These are phyloP conservation scores for Phrynocephalus vlangalii DNA, from an alignment of 2,797 vertebrate species.

Conservation along the genomic window DNA sequence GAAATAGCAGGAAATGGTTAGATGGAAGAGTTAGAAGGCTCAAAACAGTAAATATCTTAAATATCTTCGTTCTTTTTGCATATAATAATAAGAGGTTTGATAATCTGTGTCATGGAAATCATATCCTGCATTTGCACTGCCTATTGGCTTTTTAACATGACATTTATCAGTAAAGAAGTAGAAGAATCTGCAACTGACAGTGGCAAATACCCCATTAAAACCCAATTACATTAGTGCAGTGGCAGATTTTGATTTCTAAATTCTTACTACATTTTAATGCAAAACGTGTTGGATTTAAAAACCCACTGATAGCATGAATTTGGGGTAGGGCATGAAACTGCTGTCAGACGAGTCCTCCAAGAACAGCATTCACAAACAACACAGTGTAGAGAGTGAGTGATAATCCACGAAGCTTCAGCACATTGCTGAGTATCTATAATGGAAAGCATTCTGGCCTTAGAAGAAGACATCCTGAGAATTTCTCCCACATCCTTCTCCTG, in stretches of 20 bases:
- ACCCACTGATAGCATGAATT: background rate
- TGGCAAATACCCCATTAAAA: slow-evolving; percentile 6
- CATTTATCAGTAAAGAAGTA: background rate
- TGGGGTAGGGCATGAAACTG: background rate
- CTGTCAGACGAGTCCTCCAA: background rate
- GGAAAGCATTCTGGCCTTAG: background rate
- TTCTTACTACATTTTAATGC: background rate
- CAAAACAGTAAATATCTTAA: slow-evolving; percentile 22
- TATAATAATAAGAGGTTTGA: background rate
- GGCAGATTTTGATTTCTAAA: background rate
- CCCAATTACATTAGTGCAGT: background rate
- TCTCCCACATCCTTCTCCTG: background rate
- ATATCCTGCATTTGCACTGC: background rate
- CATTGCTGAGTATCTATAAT: background rate
- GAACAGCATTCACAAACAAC: background rate
- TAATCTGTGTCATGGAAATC: slow-evolving; percentile 19
- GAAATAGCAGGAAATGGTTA: slow-evolving; percentile 16
- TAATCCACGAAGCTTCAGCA: too few species aligned
- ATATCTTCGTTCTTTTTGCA: background rate
- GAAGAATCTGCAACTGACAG: background rate
- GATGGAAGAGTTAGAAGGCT: slow-evolving; percentile 16
- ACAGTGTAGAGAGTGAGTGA: background rate
- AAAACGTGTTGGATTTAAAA: background rate
- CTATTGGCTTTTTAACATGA: background rate
- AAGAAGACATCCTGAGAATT: background rate